Evolutionary conservation across 2,113 vertebrate genomes (phyloP).

Genomic region (Fulica atra): DNA sequence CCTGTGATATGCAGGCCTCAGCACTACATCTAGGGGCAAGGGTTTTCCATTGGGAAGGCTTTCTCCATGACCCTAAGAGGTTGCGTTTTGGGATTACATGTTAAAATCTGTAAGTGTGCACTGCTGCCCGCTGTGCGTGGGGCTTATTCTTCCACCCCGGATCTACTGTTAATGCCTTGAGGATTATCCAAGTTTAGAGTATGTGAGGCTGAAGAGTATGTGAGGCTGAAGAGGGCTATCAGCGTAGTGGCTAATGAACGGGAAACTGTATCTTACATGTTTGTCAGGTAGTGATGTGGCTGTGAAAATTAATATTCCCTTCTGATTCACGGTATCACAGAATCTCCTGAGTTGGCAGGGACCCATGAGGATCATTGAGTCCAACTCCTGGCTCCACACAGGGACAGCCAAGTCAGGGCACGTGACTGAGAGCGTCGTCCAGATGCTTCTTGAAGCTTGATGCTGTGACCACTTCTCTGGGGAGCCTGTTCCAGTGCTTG

Average conservation of each 20-base stretch:
- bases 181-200: not conserved
- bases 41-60: not conserved
- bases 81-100: not conserved
- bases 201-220: not conserved
- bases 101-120: not conserved
- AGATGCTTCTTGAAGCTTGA: too few species aligned
- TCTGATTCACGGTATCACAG: not conserved
- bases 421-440: too few species aligned
- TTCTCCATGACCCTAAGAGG: not conserved
- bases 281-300: not conserved
- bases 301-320: not conserved
- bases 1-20: not conserved
- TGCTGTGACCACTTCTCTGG: too few species aligned
- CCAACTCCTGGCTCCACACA: too few species aligned
- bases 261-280: not conserved
- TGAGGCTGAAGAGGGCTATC: not conserved
- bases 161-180: not conserved
- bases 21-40: too few species aligned
- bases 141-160: not conserved
- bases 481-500: too few species aligned
- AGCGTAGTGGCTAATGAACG: not conserved
- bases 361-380: too few species aligned
- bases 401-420: too few species aligned
- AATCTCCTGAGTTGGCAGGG: too few species aligned
- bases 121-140: accelerated